phyloP scores from a whole-genome alignment of 2,113 vertebrate genomes.

The Ibidorhyncha struthersii region DNA sequence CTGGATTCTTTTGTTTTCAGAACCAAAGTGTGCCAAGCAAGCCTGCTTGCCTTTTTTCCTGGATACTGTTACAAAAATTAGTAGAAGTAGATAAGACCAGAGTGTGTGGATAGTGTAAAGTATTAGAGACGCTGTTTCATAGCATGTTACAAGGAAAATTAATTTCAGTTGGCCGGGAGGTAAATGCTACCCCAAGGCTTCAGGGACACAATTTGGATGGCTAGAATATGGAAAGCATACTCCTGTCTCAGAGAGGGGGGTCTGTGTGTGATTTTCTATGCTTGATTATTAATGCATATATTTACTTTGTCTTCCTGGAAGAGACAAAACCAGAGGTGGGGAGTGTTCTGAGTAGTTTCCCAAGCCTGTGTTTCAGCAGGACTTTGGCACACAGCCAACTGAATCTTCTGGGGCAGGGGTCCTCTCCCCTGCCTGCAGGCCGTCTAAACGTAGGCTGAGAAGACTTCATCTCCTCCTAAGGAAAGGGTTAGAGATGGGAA shows the following conservation, averaged over 20 bases:
- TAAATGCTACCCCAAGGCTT: neutral
- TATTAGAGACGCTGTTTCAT: neutral
- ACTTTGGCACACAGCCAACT: neutral
- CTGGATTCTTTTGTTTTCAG: neutral
- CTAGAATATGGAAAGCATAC: neutral
- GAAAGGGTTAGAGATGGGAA: neutral
- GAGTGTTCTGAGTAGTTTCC: neutral
- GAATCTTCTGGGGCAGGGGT: neutral
- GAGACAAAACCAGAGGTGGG: neutral
- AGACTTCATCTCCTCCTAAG: neutral
- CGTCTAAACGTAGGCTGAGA: neutral
- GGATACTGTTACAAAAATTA: neutral
- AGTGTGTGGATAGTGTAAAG: neutral
- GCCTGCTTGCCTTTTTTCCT: neutral
- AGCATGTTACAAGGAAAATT: neutral
- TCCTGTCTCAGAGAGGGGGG: neutral
- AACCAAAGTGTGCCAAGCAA: neutral
- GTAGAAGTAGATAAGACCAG: neutral
- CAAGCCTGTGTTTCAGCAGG: neutral
- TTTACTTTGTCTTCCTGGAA: neutral
- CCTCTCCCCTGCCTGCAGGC: neutral
- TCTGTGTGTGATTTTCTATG: neutral
- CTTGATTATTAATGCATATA: neutral
- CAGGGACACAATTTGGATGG: neutral
- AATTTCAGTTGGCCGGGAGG: neutral